Evolutionary conservation across 2,113 vertebrate species (phyloP).

Genomic region (Platichthys flesus): DNA sequence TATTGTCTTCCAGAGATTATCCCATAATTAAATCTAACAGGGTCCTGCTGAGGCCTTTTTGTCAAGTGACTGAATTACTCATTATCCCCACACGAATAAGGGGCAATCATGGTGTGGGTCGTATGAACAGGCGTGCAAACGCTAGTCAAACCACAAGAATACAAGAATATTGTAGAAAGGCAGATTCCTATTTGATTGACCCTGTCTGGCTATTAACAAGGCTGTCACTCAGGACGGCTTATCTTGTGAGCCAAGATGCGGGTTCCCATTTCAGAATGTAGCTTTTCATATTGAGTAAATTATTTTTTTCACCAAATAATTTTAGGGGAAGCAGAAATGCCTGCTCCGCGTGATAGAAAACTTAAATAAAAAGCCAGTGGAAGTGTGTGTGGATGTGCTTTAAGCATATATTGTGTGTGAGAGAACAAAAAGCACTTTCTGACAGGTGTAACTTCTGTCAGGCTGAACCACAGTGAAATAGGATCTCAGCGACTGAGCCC

Average conservation of each 20-base stretch:
- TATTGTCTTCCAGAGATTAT: constrained; percentile 70
- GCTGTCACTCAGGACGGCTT: constrained; percentile 52
- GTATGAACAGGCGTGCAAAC: constrained; percentile 57
- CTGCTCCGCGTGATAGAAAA: constrained; percentile 44
- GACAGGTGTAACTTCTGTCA: constrained; percentile 36
- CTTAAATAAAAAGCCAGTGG: constrained; percentile 22
- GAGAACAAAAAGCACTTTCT: constrained; percentile 37
- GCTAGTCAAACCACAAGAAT: constrained; percentile 55
- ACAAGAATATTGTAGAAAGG: constrained; percentile 53
- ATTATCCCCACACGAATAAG: constrained; percentile 71
- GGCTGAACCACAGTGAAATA: constrained; percentile 38
- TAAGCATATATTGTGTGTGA: constrained; percentile 9
- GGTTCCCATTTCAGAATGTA: constrained; percentile 45
- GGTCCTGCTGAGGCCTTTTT: constrained; percentile 56
- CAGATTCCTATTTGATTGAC: constrained; percentile 69
- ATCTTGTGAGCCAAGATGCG: constrained; percentile 50
- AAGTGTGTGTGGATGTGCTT: constrained; percentile 7
- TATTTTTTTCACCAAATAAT: constrained; percentile 52
- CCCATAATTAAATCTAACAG: constrained; percentile 70
- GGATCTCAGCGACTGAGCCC: constrained; percentile 52
- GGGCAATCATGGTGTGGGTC: constrained; percentile 46
- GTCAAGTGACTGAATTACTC: constrained; percentile 68
- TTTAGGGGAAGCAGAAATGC: constrained; percentile 26
- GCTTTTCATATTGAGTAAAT: constrained; percentile 49
- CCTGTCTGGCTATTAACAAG: constrained; percentile 53